A percentile compares a stretch with the other conserved stretches of the same genome.
Evolutionary conservation across 2,888 invertebrate species (phyloP).

Genomic region (Polylopha cassiicola): DNA sequence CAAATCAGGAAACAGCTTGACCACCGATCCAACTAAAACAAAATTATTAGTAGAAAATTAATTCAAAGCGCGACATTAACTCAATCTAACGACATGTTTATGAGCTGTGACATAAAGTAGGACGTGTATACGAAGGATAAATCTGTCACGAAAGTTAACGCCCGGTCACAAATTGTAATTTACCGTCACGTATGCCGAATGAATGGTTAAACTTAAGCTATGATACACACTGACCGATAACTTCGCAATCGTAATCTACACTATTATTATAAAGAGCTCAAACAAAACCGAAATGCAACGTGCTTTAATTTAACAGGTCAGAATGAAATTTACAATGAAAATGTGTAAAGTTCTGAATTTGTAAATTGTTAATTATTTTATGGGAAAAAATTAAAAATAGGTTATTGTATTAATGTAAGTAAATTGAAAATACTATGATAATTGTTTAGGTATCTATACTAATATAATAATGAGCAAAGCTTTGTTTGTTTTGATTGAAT

Average conservation of each 20-base stretch:
- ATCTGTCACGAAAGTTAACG: slow-evolving; percentile 65
- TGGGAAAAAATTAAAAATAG: no score
- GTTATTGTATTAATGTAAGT: no score
- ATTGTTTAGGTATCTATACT: no score
- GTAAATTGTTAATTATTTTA: no score
- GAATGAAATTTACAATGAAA: neutral
- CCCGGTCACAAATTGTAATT: slow-evolving; percentile 69
- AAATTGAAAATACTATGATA: no score
- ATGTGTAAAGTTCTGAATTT: slow-evolving; percentile 1
- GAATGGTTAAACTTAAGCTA: slow-evolving; percentile 35
- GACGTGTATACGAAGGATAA: slow-evolving; percentile 64
- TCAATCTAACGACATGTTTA: slow-evolving; percentile 67
- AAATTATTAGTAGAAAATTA: slow-evolving; percentile 52
- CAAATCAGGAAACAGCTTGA: neutral
- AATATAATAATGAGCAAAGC: no score
- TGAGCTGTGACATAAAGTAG: slow-evolving; percentile 68
- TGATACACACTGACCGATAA: slow-evolving; percentile 5
- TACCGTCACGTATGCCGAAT: slow-evolving; percentile 52
- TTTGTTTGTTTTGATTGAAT: no score
- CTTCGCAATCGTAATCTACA: slow-evolving; percentile 1
- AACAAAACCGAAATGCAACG: no score
- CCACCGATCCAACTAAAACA: slow-evolving; percentile 32
- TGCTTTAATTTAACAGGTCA: no score
- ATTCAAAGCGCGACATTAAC: slow-evolving; percentile 61
- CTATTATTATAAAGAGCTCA: slow-evolving; percentile 3